Conservation (phyloP, 2,113 vertebrate species). For the Sturnus vulgaris region DNA sequence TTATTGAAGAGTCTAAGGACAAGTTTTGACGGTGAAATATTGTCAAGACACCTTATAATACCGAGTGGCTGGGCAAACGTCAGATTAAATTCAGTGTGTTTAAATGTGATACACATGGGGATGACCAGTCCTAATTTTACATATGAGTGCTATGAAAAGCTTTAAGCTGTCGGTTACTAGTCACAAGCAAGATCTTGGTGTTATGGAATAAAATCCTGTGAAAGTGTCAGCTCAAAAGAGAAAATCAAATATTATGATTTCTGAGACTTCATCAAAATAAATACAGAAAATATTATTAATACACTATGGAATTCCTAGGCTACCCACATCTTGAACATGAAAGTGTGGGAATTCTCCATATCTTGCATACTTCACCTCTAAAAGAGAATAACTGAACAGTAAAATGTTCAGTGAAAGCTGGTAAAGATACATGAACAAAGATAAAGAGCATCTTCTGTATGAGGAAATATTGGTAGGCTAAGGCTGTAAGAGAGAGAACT, state of each 20-base stretch:
- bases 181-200: not conserved
- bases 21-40: not conserved
- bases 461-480: not conserved
- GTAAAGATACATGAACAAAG: not conserved
- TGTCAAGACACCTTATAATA: not conserved
- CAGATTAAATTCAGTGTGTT: not conserved
- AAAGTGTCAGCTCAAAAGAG: not conserved
- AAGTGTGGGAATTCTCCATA: not conserved
- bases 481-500: not conserved
- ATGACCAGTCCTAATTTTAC: not conserved
- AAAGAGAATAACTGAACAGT: not conserved
- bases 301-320: not conserved
- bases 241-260: not conserved
- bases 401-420: not conserved
- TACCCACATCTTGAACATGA: not conserved
- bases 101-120: not conserved
- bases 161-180: not conserved
- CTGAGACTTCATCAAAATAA: not conserved
- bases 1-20: not conserved
- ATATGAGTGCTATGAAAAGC: not conserved
- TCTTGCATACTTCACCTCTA: not conserved
- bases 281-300: not conserved
- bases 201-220: not conserved
- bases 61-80: not conserved
- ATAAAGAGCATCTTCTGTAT: not conserved